Conservation (phyloP, 2,888 invertebrate species). For the Spatulosminthurus flaviceps region DNA sequence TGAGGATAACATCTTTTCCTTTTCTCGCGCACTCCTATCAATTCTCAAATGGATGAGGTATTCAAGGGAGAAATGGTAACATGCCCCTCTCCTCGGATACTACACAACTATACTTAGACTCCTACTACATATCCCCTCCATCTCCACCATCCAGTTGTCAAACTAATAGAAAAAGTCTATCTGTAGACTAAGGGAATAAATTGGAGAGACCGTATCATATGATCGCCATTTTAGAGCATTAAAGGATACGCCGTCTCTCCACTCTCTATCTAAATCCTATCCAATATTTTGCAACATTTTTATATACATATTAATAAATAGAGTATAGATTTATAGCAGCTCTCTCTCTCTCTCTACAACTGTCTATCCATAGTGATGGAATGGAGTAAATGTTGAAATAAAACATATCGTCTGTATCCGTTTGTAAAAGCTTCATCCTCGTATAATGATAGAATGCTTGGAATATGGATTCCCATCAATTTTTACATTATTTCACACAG, state of each 20-base stretch:
- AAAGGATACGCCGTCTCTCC: slow-evolving; percentile 19
- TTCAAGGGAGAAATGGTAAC: background rate
- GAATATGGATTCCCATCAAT: slow-evolving; percentile 54
- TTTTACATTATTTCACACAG: no score
- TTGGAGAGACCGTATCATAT: slow-evolving; percentile 38
- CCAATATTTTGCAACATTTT: no score
- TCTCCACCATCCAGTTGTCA: background rate
- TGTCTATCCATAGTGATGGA: slow-evolving; percentile 40
- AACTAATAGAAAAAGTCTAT: background rate
- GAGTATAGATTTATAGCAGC: background rate
- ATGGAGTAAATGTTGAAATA: slow-evolving; percentile 51
- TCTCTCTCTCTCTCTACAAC: background rate
- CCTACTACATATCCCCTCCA: no score
- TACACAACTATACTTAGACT: no score
- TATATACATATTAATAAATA: no score
- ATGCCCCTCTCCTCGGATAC: no score
- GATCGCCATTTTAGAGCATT: slow-evolving; percentile 44
- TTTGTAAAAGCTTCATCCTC: slow-evolving; percentile 12
- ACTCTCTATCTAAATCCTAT: no score
- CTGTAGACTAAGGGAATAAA: slow-evolving; percentile 3
- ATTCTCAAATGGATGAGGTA: slow-evolving; percentile 29
- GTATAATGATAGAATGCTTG: slow-evolving; percentile 41
- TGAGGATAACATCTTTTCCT: slow-evolving; percentile 34
- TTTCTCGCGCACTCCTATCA: background rate
- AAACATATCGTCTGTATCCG: slow-evolving; percentile 47